These are phyloP conservation scores for Aspiorhynchus laticeps DNA, from an alignment of 2,113 vertebrate genomes.

Conservation along the genomic window DNA sequence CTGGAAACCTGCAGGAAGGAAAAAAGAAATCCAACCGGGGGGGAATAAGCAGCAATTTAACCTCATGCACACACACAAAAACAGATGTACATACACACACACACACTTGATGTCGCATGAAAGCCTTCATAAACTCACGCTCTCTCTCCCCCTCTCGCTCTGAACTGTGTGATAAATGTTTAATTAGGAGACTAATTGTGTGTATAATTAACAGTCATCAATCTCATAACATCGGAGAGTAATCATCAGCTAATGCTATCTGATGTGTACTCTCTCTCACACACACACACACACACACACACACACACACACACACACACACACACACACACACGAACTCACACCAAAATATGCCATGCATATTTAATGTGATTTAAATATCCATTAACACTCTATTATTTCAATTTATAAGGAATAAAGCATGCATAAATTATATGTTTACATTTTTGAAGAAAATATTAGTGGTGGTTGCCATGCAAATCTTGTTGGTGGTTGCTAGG, in stretches of 20 bases:
- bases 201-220: conserved; percentile 93
- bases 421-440: neutral
- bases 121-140: conserved; percentile 23
- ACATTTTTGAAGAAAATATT: neutral
- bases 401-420: neutral
- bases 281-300: neutral
- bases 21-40: conserved; percentile 19
- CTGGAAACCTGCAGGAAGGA: conserved; percentile 30
- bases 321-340: neutral
- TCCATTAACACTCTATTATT: conserved; percentile 9
- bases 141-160: conserved; percentile 53
- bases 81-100: neutral
- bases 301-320: conserved; percentile 5
- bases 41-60: conserved; percentile 23
- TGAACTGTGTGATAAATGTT: conserved; percentile 87
- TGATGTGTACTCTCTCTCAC: conserved; percentile 28
- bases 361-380: conserved; percentile 9
- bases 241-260: conserved; percentile 56
- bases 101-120: neutral
- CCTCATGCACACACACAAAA: neutral
- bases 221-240: conserved; percentile 87
- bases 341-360: conserved; percentile 8
- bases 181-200: conserved; percentile 92
- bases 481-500: neutral
- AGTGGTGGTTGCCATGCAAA: neutral